Conservation (phyloP, 2,888 invertebrate species). For the Lasioglossum figueresi region DNA sequence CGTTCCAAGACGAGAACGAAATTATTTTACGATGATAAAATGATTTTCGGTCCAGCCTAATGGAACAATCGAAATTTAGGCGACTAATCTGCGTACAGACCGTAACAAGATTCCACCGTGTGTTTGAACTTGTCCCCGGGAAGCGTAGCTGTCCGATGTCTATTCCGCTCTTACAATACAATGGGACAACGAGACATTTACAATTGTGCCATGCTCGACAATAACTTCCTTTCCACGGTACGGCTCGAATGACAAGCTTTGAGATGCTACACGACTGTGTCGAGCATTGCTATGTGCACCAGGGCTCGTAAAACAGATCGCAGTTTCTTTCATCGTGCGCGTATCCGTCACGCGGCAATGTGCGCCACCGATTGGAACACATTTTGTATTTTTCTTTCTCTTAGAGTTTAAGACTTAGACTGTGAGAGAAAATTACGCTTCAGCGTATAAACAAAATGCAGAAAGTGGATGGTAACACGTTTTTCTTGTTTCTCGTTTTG, state of each 20-base stretch:
- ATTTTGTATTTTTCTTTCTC: background rate
- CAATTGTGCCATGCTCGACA: conserved; percentile 51
- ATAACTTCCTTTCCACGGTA: conserved; percentile 57
- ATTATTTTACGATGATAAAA: background rate
- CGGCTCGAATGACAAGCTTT: conserved; percentile 52
- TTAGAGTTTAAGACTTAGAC: too few species aligned
- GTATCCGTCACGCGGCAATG: background rate
- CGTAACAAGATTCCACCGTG: background rate
- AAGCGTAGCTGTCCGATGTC: conserved; percentile 37
- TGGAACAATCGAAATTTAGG: background rate
- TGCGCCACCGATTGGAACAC: background rate
- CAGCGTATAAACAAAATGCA: too few species aligned
- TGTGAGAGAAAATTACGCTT: background rate
- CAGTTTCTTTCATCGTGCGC: background rate
- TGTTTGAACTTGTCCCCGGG: conserved; percentile 43
- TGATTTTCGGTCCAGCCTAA: background rate
- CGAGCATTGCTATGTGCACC: conserved; percentile 21
- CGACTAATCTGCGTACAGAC: background rate
- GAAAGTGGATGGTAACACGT: background rate
- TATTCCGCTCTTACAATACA: conserved; percentile 46
- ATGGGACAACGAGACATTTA: conserved; percentile 65
- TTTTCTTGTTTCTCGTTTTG: conserved; percentile 26
- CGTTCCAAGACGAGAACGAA: background rate
- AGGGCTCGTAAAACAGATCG: background rate
- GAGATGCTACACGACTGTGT: conserved; percentile 34